phyloP scores from a whole-genome alignment of 1,140 invertebrate species.

The Trypoxylus dichotomus region DNA sequence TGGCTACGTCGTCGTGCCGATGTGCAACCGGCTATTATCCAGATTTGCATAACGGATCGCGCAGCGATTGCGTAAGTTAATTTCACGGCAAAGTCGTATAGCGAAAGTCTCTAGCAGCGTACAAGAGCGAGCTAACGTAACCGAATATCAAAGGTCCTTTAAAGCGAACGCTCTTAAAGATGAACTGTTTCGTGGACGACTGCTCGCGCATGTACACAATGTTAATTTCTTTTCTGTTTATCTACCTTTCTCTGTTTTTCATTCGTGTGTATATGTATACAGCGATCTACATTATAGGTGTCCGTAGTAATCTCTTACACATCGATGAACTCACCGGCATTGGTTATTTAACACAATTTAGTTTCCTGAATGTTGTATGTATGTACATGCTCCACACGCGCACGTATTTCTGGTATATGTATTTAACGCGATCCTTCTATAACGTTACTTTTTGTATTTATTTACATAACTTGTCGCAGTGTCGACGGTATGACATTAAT shows the following conservation, averaged over 20 bases:
- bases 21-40: constrained; percentile 20
- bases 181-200: too few species aligned
- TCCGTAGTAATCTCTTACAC: constrained; percentile 14
- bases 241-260: neutral
- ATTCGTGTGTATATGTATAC: neutral
- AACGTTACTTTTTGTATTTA: neutral
- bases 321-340: neutral
- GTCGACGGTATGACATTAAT: neutral
- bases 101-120: constrained; percentile 4
- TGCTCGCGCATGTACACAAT: too few species aligned
- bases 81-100: constrained; percentile 10
- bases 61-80: constrained; percentile 15
- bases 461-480: neutral
- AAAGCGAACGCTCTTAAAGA: too few species aligned
- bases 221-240: too few species aligned
- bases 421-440: constrained; percentile 8
- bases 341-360: constrained; percentile 11
- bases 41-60: constrained; percentile 24
- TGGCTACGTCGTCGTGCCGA: neutral
- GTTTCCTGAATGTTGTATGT: neutral
- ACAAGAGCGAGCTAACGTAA: too few species aligned
- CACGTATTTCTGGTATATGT: neutral
- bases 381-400: neutral
- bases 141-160: too few species aligned
- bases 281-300: neutral